Evolutionary conservation across 2,888 invertebrate species (phyloP), one percentile per base, ranked within the genome.

Genomic region (Thymelicus acteon): DNA sequence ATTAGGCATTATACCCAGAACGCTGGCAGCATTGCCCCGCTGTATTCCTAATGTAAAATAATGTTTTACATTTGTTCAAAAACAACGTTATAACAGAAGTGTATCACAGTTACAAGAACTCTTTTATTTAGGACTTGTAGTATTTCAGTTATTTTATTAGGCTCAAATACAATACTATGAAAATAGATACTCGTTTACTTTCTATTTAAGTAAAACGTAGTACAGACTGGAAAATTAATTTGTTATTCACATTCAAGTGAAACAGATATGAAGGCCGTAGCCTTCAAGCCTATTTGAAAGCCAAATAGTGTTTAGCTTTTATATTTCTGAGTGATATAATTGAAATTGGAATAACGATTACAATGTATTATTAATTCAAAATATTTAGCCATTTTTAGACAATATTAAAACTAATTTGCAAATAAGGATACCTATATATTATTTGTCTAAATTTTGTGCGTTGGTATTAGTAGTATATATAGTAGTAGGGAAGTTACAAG

Each of bases 231-330:
- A 54, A 54, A 54, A 10, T 12, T 54, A 54, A 54, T 54, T 54
- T 54, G n/a, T 10, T 54, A 54, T 54, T 54, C 54, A 54, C 12
- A 54, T 54, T 12, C 5, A 52, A 54, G 54, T 54, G 24, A 24
- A 54, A 19, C 54, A 49, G 49, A 49, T 49, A 54, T 24, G 54
- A 24, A 54, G 54, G 54, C 54, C 12, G 24, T 10, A 49, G 15
- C 24, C 54, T 10, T 54, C 54, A 54, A 44, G 54, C 2, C 24
- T 24, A 52, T 15, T 7, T 52, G 7, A 52, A 52, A 52, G 54
- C 54, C 54, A 54, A 24, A 54, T 12, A 54, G 54, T 24, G 10
- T 54, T 54, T 3, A 54, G 8, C 24, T 54, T 52, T 12, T 24
- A 54, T 8, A 24, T 19, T 52, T 31, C 3, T 31, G 31, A 31